These are phyloP conservation scores for Merops nubicus DNA, from an alignment of 2,113 vertebrate species.

Conservation along the genomic window DNA sequence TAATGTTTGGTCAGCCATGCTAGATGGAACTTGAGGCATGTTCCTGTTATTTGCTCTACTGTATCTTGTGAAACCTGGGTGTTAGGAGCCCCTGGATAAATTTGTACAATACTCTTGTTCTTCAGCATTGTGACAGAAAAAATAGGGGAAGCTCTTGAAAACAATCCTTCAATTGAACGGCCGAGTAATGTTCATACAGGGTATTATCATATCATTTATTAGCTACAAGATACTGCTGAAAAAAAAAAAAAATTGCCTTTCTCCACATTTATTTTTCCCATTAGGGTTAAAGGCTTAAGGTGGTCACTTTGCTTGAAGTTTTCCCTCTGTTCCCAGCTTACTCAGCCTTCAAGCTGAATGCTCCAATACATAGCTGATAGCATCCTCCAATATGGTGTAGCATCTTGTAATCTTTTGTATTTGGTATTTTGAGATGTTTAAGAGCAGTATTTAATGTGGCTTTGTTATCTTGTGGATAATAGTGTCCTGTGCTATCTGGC, in stretches of 20 bases:
- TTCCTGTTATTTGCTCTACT: too few relatives aligned
- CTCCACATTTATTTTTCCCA: background rate
- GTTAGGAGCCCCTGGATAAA: too few relatives aligned
- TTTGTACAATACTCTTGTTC: background rate
- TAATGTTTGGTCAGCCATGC: too few relatives aligned
- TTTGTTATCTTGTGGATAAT: background rate
- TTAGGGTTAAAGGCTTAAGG: background rate
- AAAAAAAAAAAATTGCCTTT: background rate
- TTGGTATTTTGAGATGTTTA: background rate
- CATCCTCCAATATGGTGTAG: too few relatives aligned
- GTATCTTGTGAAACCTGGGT: too few relatives aligned
- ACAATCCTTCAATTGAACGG: background rate
- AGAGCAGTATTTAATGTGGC: background rate
- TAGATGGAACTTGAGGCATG: too few relatives aligned
- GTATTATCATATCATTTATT: background rate
- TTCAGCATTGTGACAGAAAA: background rate
- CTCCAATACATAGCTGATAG: background rate
- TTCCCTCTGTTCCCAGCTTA: background rate
- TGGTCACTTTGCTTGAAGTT: background rate
- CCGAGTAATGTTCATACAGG: background rate
- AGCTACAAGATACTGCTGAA: background rate
- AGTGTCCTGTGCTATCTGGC: background rate
- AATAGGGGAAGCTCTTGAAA: background rate
- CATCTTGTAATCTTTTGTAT: background rate
- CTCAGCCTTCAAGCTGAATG: background rate